Evolutionary conservation across 1,140 invertebrate species (phyloP).

Genomic region (Macrobrachium rosenbergii): DNA sequence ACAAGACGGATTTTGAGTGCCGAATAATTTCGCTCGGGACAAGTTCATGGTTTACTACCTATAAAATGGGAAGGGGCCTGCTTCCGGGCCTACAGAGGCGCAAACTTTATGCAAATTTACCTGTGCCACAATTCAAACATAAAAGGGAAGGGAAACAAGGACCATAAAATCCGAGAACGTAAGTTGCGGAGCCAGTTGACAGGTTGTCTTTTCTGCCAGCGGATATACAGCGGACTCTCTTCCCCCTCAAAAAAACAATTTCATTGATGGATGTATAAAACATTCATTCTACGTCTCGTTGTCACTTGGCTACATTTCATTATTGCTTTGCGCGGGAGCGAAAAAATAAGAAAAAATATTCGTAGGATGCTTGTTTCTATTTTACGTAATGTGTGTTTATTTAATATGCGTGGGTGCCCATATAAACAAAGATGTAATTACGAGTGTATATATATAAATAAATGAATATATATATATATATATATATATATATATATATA

Average conservation of each 20-base stretch:
- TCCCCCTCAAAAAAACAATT: neutral
- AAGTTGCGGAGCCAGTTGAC: neutral
- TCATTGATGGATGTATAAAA: slow-evolving; percentile 39
- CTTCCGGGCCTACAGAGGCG: neutral
- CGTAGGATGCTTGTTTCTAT: neutral
- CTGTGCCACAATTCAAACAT: slow-evolving; percentile 1
- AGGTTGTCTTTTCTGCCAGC: neutral
- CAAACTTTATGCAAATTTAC: neutral
- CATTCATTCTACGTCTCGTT: slow-evolving; percentile 20
- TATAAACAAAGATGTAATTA: neutral
- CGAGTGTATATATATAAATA: neutral
- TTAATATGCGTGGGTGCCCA: neutral
- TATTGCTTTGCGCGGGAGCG: neutral
- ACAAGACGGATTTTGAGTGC: no score
- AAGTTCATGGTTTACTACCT: neutral
- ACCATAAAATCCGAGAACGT: neutral
- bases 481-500: slow-evolving; percentile 25
- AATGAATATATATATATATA: slow-evolving; percentile 3
- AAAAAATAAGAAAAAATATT: no score
- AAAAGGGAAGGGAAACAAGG: neutral
- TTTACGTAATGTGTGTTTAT: neutral
- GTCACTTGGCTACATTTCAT: slow-evolving; percentile 21
- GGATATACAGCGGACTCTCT: neutral
- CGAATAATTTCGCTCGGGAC: no score
- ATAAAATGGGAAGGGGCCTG: neutral